Conservation (phyloP, 2,113 vertebrate species). For the Chamaea fasciata region DNA sequence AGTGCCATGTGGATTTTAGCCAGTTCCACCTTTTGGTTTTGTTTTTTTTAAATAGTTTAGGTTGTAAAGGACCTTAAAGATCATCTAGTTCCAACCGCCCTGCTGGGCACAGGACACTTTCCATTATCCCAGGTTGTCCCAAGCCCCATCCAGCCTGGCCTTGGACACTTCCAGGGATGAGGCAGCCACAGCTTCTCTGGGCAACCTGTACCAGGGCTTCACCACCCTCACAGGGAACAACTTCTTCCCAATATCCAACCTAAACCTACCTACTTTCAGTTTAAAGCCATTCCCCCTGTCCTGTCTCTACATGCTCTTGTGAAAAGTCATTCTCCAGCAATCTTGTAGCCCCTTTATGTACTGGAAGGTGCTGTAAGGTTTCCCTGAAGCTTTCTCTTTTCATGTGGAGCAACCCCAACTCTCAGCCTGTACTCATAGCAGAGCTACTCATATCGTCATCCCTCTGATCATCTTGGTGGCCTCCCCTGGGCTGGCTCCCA, state of each 20-base stretch:
- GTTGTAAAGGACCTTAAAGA: neutral
- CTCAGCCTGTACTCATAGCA: neutral
- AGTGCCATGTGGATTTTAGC: neutral
- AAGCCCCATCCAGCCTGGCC: neutral
- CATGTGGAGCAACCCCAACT: neutral
- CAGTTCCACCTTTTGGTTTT: neutral
- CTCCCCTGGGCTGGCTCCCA: neutral
- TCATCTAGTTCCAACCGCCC: rapidly evolving
- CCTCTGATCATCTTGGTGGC: neutral
- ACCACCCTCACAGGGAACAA: neutral
- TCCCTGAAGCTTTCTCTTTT: neutral
- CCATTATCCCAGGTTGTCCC: neutral
- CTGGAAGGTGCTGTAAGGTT: neutral
- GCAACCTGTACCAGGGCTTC: neutral
- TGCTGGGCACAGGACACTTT: neutral
- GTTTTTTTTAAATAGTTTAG: neutral
- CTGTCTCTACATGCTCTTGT: neutral
- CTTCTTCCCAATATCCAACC: neutral
- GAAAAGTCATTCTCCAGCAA: neutral
- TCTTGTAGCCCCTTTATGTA: neutral
- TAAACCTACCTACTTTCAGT: neutral
- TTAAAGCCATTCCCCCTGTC: neutral
- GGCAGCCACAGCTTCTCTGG: neutral
- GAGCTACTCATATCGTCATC: neutral
- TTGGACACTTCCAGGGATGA: neutral